phyloP scores from a whole-genome alignment of 2,888 invertebrate species.

The Drosophila seclusa region DNA sequence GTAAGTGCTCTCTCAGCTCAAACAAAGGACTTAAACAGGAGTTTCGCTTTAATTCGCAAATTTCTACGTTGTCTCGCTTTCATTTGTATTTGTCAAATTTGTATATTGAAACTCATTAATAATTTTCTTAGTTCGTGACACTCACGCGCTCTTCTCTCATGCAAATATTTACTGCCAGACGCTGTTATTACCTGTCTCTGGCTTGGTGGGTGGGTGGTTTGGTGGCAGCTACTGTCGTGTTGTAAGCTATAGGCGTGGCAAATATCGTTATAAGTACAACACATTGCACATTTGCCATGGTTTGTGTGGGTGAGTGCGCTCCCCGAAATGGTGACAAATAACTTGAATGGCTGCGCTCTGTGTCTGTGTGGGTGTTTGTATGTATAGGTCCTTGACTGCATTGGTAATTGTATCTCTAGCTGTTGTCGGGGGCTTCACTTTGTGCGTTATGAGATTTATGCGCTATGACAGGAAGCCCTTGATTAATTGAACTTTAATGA shows the following conservation, averaged over 20 bases:
- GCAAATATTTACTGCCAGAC: conserved; percentile 51
- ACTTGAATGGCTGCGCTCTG: conserved; percentile 38
- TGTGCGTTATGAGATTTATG: conserved; percentile 71
- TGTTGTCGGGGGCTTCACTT: conserved; percentile 41
- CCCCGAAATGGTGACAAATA: conserved; percentile 70
- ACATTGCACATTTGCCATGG: conserved; percentile 64
- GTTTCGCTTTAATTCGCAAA: background rate
- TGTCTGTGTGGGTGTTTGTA: conserved; percentile 2
- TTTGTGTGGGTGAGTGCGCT: conserved; percentile 3
- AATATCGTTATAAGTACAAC: conserved; percentile 71
- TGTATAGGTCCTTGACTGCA: conserved; percentile 45
- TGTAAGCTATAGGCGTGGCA: conserved; percentile 66
- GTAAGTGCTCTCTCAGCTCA: background rate
- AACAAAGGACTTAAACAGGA: background rate
- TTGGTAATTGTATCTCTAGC: conserved; percentile 47
- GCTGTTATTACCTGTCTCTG: conserved; percentile 65
- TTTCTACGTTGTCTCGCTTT: background rate
- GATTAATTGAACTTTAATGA: conserved; percentile 80
- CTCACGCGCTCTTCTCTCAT: conserved; percentile 50
- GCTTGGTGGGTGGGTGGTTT: conserved; percentile 4
- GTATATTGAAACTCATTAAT: background rate
- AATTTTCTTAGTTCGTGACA: background rate
- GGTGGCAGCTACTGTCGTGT: conserved; percentile 7
- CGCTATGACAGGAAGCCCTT: conserved; percentile 70
- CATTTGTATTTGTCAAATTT: background rate